A percentile compares a stretch with the other conserved stretches of the same genome.
phyloP scores from a whole-genome alignment of 2,797 vertebrate species.

The Manis pentadactyla region DNA sequence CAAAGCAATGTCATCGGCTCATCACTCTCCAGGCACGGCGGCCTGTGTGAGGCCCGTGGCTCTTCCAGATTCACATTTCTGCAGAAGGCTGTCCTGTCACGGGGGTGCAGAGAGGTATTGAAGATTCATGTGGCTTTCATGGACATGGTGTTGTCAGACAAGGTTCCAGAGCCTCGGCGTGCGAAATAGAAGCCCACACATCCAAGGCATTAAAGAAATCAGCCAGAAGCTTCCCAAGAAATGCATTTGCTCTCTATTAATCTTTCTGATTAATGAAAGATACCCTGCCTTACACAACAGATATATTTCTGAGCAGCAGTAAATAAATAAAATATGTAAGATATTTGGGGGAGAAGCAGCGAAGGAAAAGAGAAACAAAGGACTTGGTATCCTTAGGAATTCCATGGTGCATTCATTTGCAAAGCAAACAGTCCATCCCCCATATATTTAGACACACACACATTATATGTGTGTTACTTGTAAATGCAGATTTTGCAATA shows the following conservation, averaged over 20 bases:
- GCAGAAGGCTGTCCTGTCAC: not conserved
- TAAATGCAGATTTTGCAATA: slow-evolving; percentile 24
- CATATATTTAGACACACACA: not conserved
- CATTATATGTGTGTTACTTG: not conserved
- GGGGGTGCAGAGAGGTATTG: not conserved
- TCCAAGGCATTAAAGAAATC: not conserved
- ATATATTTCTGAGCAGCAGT: not conserved
- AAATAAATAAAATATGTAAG: slow-evolving; percentile 8
- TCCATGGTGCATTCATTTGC: not conserved
- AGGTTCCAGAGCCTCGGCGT: not conserved
- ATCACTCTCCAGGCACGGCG: not conserved
- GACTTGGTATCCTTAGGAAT: slow-evolving; percentile 25
- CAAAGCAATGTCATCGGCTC: not conserved
- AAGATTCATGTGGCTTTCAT: slow-evolving; percentile 11
- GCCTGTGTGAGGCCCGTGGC: not conserved
- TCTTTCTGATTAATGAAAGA: not conserved
- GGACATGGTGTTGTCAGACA: not conserved
- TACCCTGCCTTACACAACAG: not conserved
- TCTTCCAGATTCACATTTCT: not conserved
- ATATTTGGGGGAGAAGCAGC: not conserved
- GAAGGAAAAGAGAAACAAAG: slow-evolving; percentile 27
- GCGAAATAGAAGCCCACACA: not conserved
- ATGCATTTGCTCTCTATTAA: not conserved
- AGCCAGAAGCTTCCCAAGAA: not conserved
- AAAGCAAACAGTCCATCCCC: slow-evolving; percentile 10